A percentile compares a stretch with the other conserved stretches of the same genome.
Conservation (phyloP, 2,797 vertebrate genomes). For the Graptemys geographica region DNA sequence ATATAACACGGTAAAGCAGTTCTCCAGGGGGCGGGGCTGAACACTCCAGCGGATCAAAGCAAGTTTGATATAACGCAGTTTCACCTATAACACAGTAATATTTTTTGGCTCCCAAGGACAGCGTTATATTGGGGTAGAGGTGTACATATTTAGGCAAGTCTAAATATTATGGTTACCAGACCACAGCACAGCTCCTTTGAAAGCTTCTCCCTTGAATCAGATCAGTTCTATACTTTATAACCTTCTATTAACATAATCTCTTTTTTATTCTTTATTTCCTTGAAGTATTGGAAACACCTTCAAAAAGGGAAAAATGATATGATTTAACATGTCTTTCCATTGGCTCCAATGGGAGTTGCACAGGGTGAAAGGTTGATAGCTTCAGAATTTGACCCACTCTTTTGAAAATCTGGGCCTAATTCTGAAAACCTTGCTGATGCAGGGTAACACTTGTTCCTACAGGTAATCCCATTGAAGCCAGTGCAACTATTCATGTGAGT, state of each 20-base stretch:
- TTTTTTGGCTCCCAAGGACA: too few relatives aligned
- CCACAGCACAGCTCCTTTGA: neutral
- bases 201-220: neutral
- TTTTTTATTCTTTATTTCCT: neutral
- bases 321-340: neutral
- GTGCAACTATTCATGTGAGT: neutral
- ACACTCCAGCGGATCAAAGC: too few relatives aligned
- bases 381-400: neutral
- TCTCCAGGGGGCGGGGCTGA: too few relatives aligned
- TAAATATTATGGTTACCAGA: neutral
- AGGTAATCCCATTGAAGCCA: neutral
- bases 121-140: too few relatives aligned
- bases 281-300: neutral
- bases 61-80: too few relatives aligned
- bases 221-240: neutral
- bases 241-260: neutral
- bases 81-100: too few relatives aligned
- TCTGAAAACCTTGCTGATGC: neutral
- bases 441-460: accelerated
- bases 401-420: neutral
- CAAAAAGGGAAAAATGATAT: neutral
- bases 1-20: too few relatives aligned
- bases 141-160: neutral
- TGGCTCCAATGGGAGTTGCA: neutral
- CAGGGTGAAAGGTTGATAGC: neutral